These are phyloP conservation scores for Dichetophora obliterata DNA, from an alignment of 2,888 invertebrate species.

Conservation along the genomic window DNA sequence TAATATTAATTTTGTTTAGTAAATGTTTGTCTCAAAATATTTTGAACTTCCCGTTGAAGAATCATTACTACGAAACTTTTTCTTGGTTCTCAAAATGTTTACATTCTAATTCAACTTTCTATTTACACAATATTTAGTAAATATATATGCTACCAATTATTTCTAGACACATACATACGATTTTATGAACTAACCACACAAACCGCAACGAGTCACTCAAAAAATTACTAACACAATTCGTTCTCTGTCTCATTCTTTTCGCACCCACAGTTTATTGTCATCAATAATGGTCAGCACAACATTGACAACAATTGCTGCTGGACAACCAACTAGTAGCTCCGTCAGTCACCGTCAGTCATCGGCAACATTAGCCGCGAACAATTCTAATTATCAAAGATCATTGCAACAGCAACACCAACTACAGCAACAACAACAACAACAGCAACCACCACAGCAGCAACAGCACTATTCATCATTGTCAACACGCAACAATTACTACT, in stretches of 20 bases:
- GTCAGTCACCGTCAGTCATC: constrained; percentile 55
- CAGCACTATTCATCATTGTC: constrained; percentile 46
- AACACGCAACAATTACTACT: constrained; percentile 42
- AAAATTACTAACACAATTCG: background rate
- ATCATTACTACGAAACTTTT: too few species aligned
- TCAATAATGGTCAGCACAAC: constrained; percentile 71
- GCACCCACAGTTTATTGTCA: constrained; percentile 62
- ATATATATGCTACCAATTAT: too few species aligned
- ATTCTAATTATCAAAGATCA: constrained; percentile 46
- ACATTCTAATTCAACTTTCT: too few species aligned
- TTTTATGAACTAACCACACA: too few species aligned
- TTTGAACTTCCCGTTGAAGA: too few species aligned
- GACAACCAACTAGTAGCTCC: constrained; percentile 68
- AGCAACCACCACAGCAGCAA: constrained; percentile 10
- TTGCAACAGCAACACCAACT: constrained; percentile 47
- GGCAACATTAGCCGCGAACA: constrained; percentile 54
- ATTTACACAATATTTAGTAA: too few species aligned
- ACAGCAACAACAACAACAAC: constrained; percentile 43
- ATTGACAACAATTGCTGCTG: constrained; percentile 69
- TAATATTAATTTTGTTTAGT: too few species aligned
- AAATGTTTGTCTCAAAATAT: too few species aligned
- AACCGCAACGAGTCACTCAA: too few species aligned
- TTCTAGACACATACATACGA: too few species aligned
- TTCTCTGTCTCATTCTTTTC: background rate
- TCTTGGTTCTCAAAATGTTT: too few species aligned